Percentiles rank a stretch among this genome's conserved stretches.
Conservation (phyloP, 2,797 vertebrate species). For the Pipistrellus pipistrellus region DNA sequence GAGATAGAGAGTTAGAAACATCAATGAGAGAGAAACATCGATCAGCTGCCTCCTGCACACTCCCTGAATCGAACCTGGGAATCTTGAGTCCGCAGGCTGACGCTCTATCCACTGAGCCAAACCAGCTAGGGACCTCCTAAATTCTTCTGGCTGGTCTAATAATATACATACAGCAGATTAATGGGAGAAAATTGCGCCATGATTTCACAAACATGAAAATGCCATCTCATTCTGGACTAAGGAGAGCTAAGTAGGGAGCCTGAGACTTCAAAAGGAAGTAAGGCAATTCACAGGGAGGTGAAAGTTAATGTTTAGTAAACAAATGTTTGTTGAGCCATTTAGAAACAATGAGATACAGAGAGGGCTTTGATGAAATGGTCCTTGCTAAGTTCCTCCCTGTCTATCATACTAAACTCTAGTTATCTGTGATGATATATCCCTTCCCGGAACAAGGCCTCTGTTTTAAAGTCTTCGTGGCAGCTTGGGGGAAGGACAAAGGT, state of each 20-base stretch:
- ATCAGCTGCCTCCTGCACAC: too few relatives aligned
- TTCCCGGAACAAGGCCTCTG: neutral
- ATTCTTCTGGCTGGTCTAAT: neutral
- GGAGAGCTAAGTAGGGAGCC: neutral
- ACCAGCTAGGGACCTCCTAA: neutral
- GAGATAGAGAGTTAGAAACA: too few relatives aligned
- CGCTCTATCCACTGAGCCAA: too few relatives aligned
- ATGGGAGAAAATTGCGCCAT: neutral
- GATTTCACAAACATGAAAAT: neutral
- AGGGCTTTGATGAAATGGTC: neutral
- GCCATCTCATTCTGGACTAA: neutral
- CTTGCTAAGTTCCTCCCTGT: neutral
- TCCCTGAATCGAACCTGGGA: too few relatives aligned
- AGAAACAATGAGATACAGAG: neutral
- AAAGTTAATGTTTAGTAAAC: neutral
- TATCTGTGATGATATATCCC: neutral
- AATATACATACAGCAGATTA: neutral
- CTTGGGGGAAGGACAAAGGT: neutral
- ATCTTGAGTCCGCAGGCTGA: too few relatives aligned
- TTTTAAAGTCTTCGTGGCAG: neutral
- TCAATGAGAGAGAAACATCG: too few relatives aligned
- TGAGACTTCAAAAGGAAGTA: neutral
- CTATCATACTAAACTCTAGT: neutral
- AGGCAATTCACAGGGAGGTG: neutral
- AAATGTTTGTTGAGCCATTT: neutral